Conservation (phyloP, 2,113 vertebrate genomes). For the Plectropomus leopardus region DNA sequence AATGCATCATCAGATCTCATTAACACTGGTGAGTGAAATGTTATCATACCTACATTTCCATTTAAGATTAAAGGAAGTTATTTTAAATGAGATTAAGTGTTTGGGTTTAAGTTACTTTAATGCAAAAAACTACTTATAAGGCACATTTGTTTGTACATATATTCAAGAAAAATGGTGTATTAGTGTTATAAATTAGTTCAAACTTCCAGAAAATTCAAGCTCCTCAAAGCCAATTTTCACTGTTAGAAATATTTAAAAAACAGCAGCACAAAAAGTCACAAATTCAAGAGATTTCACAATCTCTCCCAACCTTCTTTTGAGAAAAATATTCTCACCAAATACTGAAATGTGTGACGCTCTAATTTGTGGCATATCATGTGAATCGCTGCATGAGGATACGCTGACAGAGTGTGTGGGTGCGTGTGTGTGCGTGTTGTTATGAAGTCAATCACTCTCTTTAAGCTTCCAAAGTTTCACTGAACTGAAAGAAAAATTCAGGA, state of each 20-base stretch:
- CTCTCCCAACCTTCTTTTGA: not conserved
- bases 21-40: too few species aligned
- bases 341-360: too few species aligned
- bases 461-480: not conserved
- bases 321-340: too few species aligned
- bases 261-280: not conserved
- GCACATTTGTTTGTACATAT: not conserved
- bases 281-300: not conserved
- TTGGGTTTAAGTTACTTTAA: not conserved
- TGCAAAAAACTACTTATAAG: too few species aligned
- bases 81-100: not conserved
- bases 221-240: not conserved
- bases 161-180: too few species aligned
- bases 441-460: not conserved
- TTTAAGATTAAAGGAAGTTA: not conserved
- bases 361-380: too few species aligned
- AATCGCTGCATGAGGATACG: too few species aligned
- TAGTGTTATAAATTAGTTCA: not conserved
- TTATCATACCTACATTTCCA: not conserved
- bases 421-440: not conserved
- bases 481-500: slow-evolving; percentile 26
- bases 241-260: not conserved
- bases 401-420: too few species aligned
- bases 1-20: not conserved
- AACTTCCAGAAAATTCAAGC: not conserved